These are phyloP conservation scores for Spilosoma lubricipeda DNA, from an alignment of 2,888 invertebrate species.

Conservation along the genomic window DNA sequence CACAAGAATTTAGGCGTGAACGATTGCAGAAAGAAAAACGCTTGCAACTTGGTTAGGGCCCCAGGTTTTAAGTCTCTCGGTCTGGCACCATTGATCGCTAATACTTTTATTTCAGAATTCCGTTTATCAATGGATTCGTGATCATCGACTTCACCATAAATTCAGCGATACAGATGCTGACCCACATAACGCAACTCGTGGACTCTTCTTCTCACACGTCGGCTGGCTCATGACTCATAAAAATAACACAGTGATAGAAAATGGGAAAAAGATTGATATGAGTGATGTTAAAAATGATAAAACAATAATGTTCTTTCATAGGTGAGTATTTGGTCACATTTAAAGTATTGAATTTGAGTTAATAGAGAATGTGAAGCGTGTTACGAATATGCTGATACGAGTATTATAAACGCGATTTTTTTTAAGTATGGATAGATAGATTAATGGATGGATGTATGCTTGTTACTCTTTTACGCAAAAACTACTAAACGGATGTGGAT, in stretches of 20 bases:
- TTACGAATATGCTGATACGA: too few species aligned
- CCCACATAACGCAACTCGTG: conserved; percentile 90
- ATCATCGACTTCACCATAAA: conserved; percentile 90
- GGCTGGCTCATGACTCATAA: conserved; percentile 92
- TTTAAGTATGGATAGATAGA: too few species aligned
- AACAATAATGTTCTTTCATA: conserved; percentile 8
- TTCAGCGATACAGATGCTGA: conserved; percentile 90
- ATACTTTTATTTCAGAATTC: conserved; percentile 41
- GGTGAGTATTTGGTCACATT: neutral
- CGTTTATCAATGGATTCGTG: conserved; percentile 80
- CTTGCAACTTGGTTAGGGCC: too few species aligned
- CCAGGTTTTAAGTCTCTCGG: too few species aligned
- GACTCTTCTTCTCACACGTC: conserved; percentile 93
- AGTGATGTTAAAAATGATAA: conserved; percentile 81
- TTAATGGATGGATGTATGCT: too few species aligned
- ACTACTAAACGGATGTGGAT: too few species aligned
- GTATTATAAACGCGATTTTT: too few species aligned
- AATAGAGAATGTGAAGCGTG: neutral
- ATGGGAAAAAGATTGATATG: conserved; percentile 89
- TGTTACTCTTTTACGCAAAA: too few species aligned
- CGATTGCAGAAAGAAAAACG: too few species aligned
- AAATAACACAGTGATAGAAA: conserved; percentile 89
- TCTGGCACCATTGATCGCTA: too few species aligned
- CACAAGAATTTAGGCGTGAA: too few species aligned
- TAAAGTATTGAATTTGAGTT: neutral